phyloP scores from a whole-genome alignment of 2,888 invertebrate genomes.

The Polyploca ridens region DNA sequence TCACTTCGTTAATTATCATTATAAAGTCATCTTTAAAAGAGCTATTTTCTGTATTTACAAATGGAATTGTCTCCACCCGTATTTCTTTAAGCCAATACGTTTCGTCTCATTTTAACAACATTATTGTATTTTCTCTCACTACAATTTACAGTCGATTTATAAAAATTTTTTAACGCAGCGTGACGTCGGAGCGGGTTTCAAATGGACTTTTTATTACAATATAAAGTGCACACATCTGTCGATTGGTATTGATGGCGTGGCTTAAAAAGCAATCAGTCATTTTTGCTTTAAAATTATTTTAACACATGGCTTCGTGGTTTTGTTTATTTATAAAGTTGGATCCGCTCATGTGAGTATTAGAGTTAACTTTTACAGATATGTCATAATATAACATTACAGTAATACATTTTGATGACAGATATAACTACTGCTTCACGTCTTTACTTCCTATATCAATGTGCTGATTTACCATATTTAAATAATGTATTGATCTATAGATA shows the following conservation, averaged over 20 bases:
- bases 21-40: not conserved
- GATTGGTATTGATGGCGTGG: slow-evolving; percentile 37
- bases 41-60: too few relatives aligned
- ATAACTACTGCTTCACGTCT: too few relatives aligned
- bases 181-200: slow-evolving; percentile 24
- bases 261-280: slow-evolving; percentile 1
- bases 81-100: not conserved
- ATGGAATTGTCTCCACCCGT: not conserved
- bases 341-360: not conserved
- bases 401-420: too few relatives aligned
- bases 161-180: slow-evolving; percentile 34
- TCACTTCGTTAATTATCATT: too few relatives aligned
- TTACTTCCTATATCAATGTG: too few relatives aligned
- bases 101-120: not conserved
- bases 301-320: not conserved
- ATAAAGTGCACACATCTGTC: slow-evolving; percentile 32
- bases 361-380: not conserved
- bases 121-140: slow-evolving; percentile 11
- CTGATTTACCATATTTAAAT: too few relatives aligned
- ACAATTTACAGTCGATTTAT: slow-evolving; percentile 31
- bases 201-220: slow-evolving; percentile 16
- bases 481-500: too few relatives aligned
- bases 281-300: slow-evolving; percentile 10
- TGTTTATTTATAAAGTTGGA: not conserved
- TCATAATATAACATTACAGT: too few relatives aligned